phyloP scores from a whole-genome alignment of 2,888 invertebrate genomes.

The Coelopa pilipes region DNA sequence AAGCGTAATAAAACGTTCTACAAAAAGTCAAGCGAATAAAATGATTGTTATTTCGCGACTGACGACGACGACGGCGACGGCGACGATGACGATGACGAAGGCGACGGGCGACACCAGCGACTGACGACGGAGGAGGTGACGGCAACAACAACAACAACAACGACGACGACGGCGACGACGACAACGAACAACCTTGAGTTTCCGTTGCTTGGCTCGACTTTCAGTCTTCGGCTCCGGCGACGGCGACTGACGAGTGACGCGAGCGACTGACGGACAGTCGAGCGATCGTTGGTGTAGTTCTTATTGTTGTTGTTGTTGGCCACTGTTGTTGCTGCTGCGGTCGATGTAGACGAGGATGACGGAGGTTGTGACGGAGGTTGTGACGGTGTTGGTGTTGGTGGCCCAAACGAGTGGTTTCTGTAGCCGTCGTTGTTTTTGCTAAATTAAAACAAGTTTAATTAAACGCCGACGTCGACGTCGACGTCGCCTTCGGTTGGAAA shows the following conservation, averaged over 20 bases:
- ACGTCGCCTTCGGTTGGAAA: not conserved
- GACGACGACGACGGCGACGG: too few relatives aligned
- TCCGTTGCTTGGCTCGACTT: constrained; percentile 25
- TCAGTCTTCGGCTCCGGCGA: not conserved
- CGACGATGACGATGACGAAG: not conserved
- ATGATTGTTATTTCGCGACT: too few relatives aligned
- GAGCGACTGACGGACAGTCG: not conserved
- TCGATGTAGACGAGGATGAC: too few relatives aligned
- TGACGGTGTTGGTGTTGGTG: not conserved
- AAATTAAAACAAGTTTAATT: constrained; percentile 17
- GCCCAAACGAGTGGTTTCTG: not conserved
- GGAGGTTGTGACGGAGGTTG: too few relatives aligned
- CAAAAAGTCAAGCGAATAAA: constrained; percentile 3
- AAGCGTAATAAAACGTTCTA: constrained; percentile 12
- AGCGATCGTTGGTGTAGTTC: too few relatives aligned
- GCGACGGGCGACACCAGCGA: not conserved
- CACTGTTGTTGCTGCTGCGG: too few relatives aligned
- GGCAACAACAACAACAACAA: too few relatives aligned
- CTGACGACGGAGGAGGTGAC: too few relatives aligned
- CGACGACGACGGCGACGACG: too few relatives aligned
- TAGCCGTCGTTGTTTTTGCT: not conserved
- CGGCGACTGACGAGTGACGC: too few relatives aligned
- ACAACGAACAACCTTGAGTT: constrained; percentile 32
- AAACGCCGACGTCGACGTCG: not conserved
- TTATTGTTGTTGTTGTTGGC: too few relatives aligned